Conservation (phyloP, 2,797 vertebrate genomes). For the Emydoidea blandingii region DNA sequence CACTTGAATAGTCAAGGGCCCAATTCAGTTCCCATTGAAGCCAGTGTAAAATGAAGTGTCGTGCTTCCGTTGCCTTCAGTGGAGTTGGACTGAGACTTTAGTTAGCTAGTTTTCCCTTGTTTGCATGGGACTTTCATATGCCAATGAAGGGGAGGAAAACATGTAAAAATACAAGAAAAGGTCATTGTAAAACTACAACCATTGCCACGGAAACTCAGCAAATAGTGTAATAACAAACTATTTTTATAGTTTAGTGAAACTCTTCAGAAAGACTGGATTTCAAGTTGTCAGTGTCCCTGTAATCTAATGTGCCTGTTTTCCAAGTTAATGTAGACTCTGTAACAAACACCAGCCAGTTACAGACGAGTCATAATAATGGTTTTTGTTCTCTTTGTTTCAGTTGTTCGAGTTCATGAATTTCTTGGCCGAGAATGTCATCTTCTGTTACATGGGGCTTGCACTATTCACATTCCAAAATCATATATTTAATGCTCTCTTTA, state of each 20-base stretch:
- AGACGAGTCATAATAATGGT: slow-evolving; percentile 27
- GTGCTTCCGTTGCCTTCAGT: neutral
- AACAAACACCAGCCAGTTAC: neutral
- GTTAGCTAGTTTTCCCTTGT: neutral
- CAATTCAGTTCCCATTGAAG: neutral
- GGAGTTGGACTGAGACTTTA: neutral
- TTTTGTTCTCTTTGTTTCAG: slow-evolving; percentile 82
- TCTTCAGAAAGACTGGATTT: neutral
- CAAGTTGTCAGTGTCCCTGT: neutral
- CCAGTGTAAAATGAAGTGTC: neutral
- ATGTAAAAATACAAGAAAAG: neutral
- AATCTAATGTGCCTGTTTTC: neutral
- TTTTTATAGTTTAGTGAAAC: neutral
- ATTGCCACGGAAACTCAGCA: neutral
- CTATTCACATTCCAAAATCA: slow-evolving; percentile 89
- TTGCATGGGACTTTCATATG: neutral
- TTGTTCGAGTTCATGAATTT: slow-evolving; percentile 93
- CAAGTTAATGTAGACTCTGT: neutral
- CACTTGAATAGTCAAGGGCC: neutral
- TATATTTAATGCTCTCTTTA: slow-evolving; percentile 87
- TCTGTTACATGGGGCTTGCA: slow-evolving; percentile 90
- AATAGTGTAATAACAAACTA: slow-evolving; percentile 1
- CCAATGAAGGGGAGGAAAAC: neutral
- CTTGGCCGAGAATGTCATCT: slow-evolving; percentile 92
- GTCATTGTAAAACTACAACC: neutral